Evolutionary conservation across 2,888 invertebrate genomes (phyloP).

Genomic region (Nudaria mundana): DNA sequence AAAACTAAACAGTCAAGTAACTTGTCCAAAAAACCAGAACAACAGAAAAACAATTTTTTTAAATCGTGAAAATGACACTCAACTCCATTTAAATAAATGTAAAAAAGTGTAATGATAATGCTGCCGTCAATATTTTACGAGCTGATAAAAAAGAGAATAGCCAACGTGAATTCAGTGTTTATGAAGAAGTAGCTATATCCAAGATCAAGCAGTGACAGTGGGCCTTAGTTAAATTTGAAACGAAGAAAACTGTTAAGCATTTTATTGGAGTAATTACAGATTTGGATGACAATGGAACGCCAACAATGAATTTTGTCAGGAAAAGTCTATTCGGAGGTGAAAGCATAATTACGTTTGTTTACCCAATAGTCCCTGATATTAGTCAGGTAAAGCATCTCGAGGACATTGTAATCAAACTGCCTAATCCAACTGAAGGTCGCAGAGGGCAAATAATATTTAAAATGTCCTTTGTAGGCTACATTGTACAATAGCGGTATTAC

Average conservation of each 20-base stretch:
- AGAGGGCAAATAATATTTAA: no score
- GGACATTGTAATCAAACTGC: constrained; percentile 1
- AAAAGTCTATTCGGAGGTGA: constrained; percentile 1
- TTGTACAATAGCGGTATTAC: no score
- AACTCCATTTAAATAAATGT: no score
- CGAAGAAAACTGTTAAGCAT: constrained; percentile 1
- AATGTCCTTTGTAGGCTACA: no score
- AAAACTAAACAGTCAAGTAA: no score
- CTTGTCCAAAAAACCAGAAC: no score
- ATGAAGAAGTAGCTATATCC: neutral
- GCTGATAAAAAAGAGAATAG: no score
- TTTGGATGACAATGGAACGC: neutral
- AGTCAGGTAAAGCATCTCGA: constrained; percentile 1
- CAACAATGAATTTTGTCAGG: constrained; percentile 1
- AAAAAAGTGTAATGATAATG: no score
- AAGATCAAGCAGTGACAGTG: neutral
- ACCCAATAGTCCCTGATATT: constrained; percentile 1
- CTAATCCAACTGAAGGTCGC: neutral
- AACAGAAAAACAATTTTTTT: no score
- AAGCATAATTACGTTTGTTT: neutral
- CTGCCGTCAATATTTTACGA: no score
- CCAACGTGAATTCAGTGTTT: neutral
- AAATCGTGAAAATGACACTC: no score
- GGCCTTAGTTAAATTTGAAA: constrained; percentile 1
- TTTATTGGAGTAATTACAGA: constrained; percentile 2